A percentile compares a stretch with the other conserved stretches of the same genome.
Conservation (phyloP, 2,888 invertebrate genomes). For the Neelides folsomi region DNA sequence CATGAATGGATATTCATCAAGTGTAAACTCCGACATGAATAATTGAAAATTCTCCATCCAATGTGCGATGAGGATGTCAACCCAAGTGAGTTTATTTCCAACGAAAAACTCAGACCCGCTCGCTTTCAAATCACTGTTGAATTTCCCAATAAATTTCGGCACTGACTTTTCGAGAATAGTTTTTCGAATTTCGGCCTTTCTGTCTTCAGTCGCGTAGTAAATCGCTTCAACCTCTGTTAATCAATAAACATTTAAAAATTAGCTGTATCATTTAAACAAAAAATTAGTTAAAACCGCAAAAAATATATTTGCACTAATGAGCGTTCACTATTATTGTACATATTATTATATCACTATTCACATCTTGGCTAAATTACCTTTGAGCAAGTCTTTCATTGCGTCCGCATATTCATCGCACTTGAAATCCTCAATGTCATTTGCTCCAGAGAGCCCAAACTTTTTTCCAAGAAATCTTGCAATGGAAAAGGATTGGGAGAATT, state of each 20-base stretch:
- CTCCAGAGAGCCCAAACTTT: slow-evolving; percentile 17
- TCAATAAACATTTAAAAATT: too few species aligned
- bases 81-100: slow-evolving; percentile 12
- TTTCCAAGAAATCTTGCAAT: slow-evolving; percentile 30
- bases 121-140: slow-evolving; percentile 13
- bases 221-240: too few species aligned
- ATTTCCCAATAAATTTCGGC: slow-evolving; percentile 11
- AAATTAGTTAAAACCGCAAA: too few species aligned
- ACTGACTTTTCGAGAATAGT: slow-evolving; percentile 37
- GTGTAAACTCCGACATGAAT: slow-evolving; percentile 38
- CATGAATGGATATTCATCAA: slow-evolving; percentile 48
- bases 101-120: slow-evolving; percentile 3
- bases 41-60: slow-evolving; percentile 10
- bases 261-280: too few species aligned
- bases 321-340: too few species aligned
- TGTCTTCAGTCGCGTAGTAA: slow-evolving; percentile 39
- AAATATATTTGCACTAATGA: too few species aligned
- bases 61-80: slow-evolving; percentile 12
- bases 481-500: slow-evolving; percentile 28
- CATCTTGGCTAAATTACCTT: slow-evolving; percentile 14
- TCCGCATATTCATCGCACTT: slow-evolving; percentile 18
- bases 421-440: slow-evolving; percentile 8
- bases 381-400: slow-evolving; percentile 37
- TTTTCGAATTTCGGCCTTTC: slow-evolving; percentile 42
- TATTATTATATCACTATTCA: too few species aligned